Base-by-base conservation (phyloP, 2,113 vertebrate genomes). In the Miniopterus natalensis region DNA sequence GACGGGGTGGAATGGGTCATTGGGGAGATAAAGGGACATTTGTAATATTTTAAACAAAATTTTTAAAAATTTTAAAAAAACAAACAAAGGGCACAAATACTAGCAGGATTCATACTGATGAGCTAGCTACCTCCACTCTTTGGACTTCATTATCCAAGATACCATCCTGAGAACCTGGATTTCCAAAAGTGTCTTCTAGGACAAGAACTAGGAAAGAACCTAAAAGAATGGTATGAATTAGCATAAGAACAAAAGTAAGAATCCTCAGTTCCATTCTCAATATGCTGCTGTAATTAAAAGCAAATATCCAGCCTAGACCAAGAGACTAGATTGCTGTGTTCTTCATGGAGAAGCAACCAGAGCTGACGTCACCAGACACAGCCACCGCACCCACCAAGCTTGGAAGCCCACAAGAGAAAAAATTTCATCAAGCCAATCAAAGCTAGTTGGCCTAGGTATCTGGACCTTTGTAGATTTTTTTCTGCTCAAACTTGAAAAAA, bases 221-320 rank as follows among this genome's bases (percentile, higher is more conserved):
- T 14, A 49, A 91, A 70, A 20, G 77, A 91, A 94, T 63, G 66
- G 81, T 90, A 88, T 84, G 81, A 92, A 88, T 95, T 95, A 96
- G 96, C 42, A 29, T 63, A 77, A 93, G 71, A 93, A 88, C 20
- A 81, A 85, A 94, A 89, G 68, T 61, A 90, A 94, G 61, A 90
- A 36, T 94, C 61, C 21, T 77, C 36, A 36, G 36, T n/a, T 84
- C 88, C 42, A 31, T 92, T 94, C 81, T 90, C 55, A n/a, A 29
- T 74, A 73, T 36, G 79, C 63, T 73, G 25, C 42, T 96, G 18
- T 88, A 94, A 97, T 96, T 90, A 92, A 94, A 97, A 92, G 36
- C 89, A 95, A 98, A 95, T 45, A 88, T 80, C 31, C 68, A 94
- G 31, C 29, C 21, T 68, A n/a, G 29, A 63, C 65, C 42, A 93